Evolutionary conservation across 2,888 invertebrate species (phyloP).

Genomic region (Drosophila picticornis): DNA sequence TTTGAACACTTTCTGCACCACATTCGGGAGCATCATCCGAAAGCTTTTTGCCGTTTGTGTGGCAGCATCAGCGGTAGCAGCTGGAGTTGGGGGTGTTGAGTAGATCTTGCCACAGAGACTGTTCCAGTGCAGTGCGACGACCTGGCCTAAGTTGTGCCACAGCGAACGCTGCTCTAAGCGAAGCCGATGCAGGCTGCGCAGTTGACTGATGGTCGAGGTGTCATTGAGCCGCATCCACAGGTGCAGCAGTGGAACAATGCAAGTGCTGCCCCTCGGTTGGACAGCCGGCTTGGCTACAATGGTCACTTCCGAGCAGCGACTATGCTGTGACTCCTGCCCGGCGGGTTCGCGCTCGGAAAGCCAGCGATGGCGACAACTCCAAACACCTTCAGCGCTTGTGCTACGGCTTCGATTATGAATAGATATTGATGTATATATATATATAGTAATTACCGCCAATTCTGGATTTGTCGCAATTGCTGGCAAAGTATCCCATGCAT

Average conservation of each 20-base stretch:
- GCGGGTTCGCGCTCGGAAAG: slow-evolving; percentile 21
- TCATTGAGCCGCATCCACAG: slow-evolving; percentile 40
- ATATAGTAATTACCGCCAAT: slow-evolving; percentile 31
- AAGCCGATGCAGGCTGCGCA: not conserved
- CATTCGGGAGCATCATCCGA: no score
- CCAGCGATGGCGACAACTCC: slow-evolving; percentile 27
- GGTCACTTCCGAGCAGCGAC: not conserved
- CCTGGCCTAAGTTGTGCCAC: slow-evolving; percentile 36
- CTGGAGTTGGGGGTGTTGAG: not conserved
- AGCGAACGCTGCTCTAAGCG: slow-evolving; percentile 37
- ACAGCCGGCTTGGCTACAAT: not conserved
- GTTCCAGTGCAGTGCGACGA: slow-evolving; percentile 9
- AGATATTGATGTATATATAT: not conserved
- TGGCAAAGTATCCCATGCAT: slow-evolving; percentile 20
- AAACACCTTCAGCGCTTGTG: not conserved
- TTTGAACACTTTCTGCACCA: not conserved
- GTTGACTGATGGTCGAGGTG: not conserved
- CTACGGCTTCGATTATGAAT: not conserved
- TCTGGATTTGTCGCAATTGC: slow-evolving; percentile 35
- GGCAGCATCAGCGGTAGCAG: not conserved
- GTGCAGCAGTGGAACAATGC: slow-evolving; percentile 35
- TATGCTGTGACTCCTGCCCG: slow-evolving; percentile 15
- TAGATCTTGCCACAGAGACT: not conserved
- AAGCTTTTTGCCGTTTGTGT: not conserved
- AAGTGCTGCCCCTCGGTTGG: not conserved